A percentile compares a stretch with the other conserved stretches of the same genome.
phyloP scores from a whole-genome alignment of 2,113 vertebrate species.

The Anseranas semipalmata region DNA sequence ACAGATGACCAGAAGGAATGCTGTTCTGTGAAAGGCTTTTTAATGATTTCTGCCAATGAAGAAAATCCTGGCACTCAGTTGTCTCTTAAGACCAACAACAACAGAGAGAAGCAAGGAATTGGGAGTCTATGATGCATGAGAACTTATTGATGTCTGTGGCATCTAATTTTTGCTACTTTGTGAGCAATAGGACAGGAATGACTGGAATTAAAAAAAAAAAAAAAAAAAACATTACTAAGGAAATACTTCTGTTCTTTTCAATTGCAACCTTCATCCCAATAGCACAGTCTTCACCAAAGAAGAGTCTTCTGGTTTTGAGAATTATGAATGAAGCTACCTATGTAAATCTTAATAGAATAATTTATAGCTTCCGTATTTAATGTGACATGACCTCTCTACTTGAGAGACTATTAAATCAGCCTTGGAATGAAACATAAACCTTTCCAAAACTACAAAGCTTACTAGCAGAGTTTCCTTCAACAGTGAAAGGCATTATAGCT shows the following conservation, averaged over 20 bases:
- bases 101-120: not conserved
- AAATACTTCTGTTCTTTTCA: not conserved
- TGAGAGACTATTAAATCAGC: not conserved
- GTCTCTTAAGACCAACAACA: not conserved
- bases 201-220: not conserved
- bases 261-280: not conserved
- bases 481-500: not conserved
- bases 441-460: not conserved
- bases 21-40: not conserved
- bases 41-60: not conserved
- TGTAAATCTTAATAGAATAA: not conserved
- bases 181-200: not conserved
- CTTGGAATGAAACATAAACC: not conserved
- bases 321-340: not conserved
- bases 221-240: not conserved
- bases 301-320: not conserved
- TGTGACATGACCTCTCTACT: not conserved
- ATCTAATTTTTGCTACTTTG: not conserved
- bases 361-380: not conserved
- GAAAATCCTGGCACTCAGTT: not conserved
- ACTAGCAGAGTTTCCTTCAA: not conserved
- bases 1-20: not conserved
- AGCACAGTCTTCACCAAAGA: not conserved
- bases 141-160: not conserved
- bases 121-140: rapidly evolving